Evolutionary conservation across 2,888 invertebrate species (phyloP).

Genomic region (Gastracanthus pulcherrimus): DNA sequence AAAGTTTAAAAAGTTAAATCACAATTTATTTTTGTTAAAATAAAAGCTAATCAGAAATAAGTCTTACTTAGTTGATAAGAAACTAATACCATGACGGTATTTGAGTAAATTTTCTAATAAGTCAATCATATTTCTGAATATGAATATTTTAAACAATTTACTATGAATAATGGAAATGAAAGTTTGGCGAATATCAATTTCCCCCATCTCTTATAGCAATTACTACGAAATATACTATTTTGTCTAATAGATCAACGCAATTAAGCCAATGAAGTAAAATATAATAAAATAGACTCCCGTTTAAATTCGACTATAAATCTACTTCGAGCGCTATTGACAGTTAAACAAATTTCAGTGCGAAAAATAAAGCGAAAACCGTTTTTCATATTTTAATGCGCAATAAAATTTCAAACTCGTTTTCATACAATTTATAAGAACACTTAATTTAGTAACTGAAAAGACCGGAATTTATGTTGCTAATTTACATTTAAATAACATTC

Average conservation of each 20-base stretch:
- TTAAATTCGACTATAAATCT: slow-evolving; percentile 23
- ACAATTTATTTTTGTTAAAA: too few relatives aligned
- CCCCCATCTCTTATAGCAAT: neutral
- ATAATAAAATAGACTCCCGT: neutral
- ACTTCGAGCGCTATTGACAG: slow-evolving; percentile 26
- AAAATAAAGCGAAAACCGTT: slow-evolving; percentile 34
- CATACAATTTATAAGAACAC: slow-evolving; percentile 56
- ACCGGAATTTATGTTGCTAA: slow-evolving; percentile 53
- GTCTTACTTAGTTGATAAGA: neutral
- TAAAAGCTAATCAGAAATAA: too few relatives aligned
- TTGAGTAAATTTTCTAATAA: neutral
- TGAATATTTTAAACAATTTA: slow-evolving; percentile 5
- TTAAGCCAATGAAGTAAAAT: neutral
- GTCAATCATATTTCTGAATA: neutral
- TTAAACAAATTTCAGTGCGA: slow-evolving; percentile 16
- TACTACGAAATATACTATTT: neutral
- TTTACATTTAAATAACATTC: slow-evolving; percentile 59
- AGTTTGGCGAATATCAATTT: slow-evolving; percentile 36
- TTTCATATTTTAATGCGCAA: slow-evolving; percentile 45
- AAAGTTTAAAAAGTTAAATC: too few relatives aligned
- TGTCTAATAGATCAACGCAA: neutral
- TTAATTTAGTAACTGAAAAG: slow-evolving; percentile 56
- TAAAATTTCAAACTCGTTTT: slow-evolving; percentile 51
- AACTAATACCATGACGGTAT: too few relatives aligned
- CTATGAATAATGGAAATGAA: slow-evolving; percentile 16